Conservation (phyloP, 2,797 vertebrate genomes). For the Cossypha niveicapilla region DNA sequence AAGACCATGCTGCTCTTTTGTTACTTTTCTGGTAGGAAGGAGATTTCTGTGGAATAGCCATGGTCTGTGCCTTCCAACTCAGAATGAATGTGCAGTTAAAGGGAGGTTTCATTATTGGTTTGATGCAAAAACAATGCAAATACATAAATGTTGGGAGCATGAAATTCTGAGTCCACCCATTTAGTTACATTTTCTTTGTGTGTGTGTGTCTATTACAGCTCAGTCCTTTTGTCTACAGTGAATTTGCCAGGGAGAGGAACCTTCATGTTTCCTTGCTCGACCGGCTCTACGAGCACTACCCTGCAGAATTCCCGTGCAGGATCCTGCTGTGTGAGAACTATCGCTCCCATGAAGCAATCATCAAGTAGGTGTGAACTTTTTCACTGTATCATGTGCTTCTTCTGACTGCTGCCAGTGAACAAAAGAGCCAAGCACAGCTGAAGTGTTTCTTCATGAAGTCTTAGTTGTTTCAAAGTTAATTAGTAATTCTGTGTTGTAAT, state of each 20-base stretch:
- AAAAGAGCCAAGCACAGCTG: neutral
- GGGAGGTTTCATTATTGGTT: neutral
- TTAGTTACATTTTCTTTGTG: constrained; percentile 68
- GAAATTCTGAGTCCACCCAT: constrained; percentile 15
- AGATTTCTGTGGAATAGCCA: neutral
- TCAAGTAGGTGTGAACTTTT: constrained; percentile 93
- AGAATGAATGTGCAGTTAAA: neutral
- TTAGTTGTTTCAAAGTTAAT: neutral
- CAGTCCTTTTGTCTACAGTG: constrained; percentile 99
- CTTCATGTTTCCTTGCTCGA: constrained; percentile 96
- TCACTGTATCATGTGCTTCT: constrained; percentile 45
- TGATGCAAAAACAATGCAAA: neutral
- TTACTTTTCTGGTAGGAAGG: neutral
- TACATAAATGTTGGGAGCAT: neutral
- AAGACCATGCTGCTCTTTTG: neutral
- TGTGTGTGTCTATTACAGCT: constrained; percentile 84
- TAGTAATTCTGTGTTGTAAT: neutral
- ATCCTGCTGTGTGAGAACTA: constrained; percentile 99
- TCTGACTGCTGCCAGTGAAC: neutral
- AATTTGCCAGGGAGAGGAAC: constrained; percentile 97
- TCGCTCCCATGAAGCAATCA: constrained; percentile 99
- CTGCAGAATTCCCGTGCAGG: constrained; percentile 92
- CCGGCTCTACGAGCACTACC: constrained; percentile 97
- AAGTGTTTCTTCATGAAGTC: neutral
- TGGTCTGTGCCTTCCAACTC: neutral